Percentiles rank a stretch among this genome's conserved stretches.
Evolutionary conservation across 2,888 invertebrate species (phyloP).

Genomic region (Drosophila yooni): DNA sequence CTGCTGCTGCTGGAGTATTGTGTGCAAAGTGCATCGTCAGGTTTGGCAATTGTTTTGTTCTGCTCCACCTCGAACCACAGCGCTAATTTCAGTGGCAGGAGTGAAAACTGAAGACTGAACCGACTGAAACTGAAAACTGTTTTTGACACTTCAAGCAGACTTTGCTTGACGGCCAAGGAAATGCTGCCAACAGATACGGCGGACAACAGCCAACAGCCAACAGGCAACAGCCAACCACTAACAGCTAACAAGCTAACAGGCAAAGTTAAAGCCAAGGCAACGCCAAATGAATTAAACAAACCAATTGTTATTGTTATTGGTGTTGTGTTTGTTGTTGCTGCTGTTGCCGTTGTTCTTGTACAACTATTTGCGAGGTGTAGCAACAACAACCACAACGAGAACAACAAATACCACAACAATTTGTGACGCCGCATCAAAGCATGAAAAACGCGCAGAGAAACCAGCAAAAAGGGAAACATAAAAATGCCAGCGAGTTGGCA

Average conservation of each 20-base stretch:
- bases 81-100: background rate
- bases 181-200: conserved; percentile 60
- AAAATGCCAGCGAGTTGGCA: conserved; percentile 46
- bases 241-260: conserved; percentile 19
- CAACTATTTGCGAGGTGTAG: conserved; percentile 30
- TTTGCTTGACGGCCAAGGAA: conserved; percentile 61
- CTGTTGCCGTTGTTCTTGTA: conserved; percentile 7
- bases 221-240: conserved; percentile 16
- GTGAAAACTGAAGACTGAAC: conserved; percentile 23
- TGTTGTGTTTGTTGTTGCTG: conserved; percentile 26
- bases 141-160: conserved; percentile 75
- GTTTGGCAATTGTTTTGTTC: conserved; percentile 49
- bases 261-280: conserved; percentile 54
- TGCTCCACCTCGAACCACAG: background rate
- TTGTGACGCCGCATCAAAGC: conserved; percentile 82
- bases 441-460: conserved; percentile 72
- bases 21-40: conserved; percentile 63
- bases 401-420: conserved; percentile 80
- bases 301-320: conserved; percentile 32
- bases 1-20: conserved; percentile 34
- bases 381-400: conserved; percentile 38
- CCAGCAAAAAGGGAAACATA: conserved; percentile 63
- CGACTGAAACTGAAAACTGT: conserved; percentile 62
- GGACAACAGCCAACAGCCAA: conserved; percentile 28
- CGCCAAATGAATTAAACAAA: conserved; percentile 59